Percentiles rank a stretch among this genome's conserved stretches.
Evolutionary conservation across 2,797 vertebrate species (phyloP).

Genomic region (Acrossocheilus wenchowensis): DNA sequence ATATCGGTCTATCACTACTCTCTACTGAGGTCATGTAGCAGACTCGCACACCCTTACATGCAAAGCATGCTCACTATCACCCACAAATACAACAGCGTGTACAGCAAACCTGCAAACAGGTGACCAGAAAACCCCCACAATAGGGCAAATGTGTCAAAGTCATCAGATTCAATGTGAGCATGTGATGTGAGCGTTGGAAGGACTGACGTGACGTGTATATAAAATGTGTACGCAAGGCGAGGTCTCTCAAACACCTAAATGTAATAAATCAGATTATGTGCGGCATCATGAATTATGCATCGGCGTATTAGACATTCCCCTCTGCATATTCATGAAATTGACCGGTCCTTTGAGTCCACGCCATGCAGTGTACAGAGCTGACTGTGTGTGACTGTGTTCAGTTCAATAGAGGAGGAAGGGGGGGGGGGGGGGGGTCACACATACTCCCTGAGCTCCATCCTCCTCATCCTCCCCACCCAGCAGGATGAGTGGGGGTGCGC

Average conservation of each 20-base stretch:
- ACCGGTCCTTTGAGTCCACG: constrained; percentile 29
- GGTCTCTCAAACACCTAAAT: background rate
- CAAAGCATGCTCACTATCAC: constrained; percentile 41
- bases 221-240: constrained; percentile 3
- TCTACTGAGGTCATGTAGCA: background rate
- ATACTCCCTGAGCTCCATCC: constrained; percentile 83
- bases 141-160: background rate
- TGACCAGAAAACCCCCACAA: constrained; percentile 8
- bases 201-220: background rate
- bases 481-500: constrained; percentile 80
- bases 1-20: constrained; percentile 13
- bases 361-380: constrained; percentile 39
- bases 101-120: constrained; percentile 9
- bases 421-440: constrained; percentile 59
- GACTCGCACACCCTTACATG: constrained; percentile 30
- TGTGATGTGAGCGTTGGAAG: background rate
- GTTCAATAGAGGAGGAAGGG: constrained; percentile 52
- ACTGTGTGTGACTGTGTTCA: constrained; percentile 36
- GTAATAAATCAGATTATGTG: constrained; percentile 2
- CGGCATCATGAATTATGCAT: constrained; percentile 13
- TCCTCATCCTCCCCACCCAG: constrained; percentile 76
- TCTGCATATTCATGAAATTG: background rate
- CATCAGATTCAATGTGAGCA: background rate
- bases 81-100: constrained; percentile 12
- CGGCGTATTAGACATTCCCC: background rate